phyloP scores from a whole-genome alignment of 2,888 invertebrate species.

The Microdon myrmicae region DNA sequence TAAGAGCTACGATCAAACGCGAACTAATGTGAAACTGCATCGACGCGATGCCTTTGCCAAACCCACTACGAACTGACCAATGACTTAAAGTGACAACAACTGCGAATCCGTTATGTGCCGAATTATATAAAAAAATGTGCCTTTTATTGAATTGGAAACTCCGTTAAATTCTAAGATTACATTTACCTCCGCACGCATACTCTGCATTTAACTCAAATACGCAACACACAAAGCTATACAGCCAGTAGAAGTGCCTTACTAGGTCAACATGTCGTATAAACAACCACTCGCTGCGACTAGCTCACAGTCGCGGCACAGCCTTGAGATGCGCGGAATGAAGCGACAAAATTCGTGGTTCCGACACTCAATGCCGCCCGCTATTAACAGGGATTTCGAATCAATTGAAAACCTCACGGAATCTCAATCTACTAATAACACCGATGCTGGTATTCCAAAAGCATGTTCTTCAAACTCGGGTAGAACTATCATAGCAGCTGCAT shows the following conservation, averaged over 20 bases:
- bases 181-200: no score
- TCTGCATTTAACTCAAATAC: no score
- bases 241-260: conserved; percentile 52
- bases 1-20: no score
- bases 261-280: no score
- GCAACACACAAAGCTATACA: conserved; percentile 13
- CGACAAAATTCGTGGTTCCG: conserved; percentile 63
- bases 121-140: conserved; percentile 24
- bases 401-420: conserved; percentile 59
- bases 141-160: conserved; percentile 23
- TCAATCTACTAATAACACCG: conserved; percentile 56
- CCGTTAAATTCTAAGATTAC: no score
- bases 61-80: conserved; percentile 18
- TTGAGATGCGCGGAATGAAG: conserved; percentile 58
- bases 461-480: conserved; percentile 57
- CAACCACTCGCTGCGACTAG: conserved; percentile 13
- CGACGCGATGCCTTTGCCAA: conserved; percentile 9
- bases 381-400: conserved; percentile 62
- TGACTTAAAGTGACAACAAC: conserved; percentile 7
- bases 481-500: conserved; percentile 21
- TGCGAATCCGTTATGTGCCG: conserved; percentile 30
- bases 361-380: conserved; percentile 63
- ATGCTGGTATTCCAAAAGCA: conserved; percentile 55
- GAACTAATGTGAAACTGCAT: no score
- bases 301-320: conserved; percentile 55